Evolutionary conservation across 1,140 invertebrate genomes (phyloP), one percentile per base, ranked within the genome.

Genomic region (Venustaconcha ellipsiformis): DNA sequence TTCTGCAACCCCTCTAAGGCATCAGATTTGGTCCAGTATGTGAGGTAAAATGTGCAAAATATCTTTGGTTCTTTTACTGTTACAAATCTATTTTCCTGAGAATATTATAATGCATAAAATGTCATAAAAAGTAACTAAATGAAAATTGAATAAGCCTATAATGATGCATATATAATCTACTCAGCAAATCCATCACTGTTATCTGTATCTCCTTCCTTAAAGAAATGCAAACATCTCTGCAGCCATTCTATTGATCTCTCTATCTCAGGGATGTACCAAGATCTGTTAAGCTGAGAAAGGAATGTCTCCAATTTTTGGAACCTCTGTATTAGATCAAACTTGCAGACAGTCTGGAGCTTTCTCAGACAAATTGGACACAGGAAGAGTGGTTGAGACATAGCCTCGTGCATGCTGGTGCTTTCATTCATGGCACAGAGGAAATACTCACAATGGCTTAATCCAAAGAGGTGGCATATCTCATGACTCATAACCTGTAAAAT

Each of bases 381-480:
- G 71, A 86, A 84, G 12, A 87, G 68, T 17, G 86, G 85, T 68
- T 86, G 83, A 26, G 67, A 60, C 55, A 83, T 58, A 15, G 83
- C 84, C 65, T 85, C 80, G 8, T 64, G 18, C 67, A 87, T 69
- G 57, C 81, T 79, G 20, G 58, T 78, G 64, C 85, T 86, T 64
- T 86, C 85, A 77, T 88, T 88, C 86, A 88, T 88, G 30, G 81
- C 78, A 79, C 86, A 88, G 14, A 60, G 60, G 71, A 86, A 88
- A 66, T 81, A 85, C 56, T 72, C 72, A 73, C 86, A 88, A 72
- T 88, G 86, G 56, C 78, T 60, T 56, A 88, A 59, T 8, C 84
- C 84, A 74, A 87, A 82, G 62, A 87, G 70, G 70, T 88, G 86
- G 72, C 84, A 85, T 11, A 74, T 69, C 67, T 88, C 86, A 80